A percentile compares a stretch with the other conserved stretches of the same genome.
Conservation (phyloP, 1,140 invertebrate species). For the Lanistes nyassanus region DNA sequence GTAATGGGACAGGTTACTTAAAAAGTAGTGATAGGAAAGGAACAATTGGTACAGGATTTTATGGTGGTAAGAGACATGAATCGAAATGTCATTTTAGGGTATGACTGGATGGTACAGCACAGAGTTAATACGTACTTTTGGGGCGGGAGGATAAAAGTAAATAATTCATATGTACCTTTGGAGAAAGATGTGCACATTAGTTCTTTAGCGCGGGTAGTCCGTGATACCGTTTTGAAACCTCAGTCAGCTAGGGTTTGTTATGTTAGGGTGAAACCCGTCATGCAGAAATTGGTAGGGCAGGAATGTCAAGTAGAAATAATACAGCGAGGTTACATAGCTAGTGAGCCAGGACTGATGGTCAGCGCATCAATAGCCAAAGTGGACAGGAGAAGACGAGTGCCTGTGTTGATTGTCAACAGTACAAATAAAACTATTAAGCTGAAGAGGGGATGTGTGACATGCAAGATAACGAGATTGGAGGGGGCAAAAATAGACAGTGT, state of each 20-base stretch:
- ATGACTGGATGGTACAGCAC: too few relatives aligned
- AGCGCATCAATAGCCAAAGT: slow-evolving; percentile 18
- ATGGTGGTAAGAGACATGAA: too few relatives aligned
- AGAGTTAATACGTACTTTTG: too few relatives aligned
- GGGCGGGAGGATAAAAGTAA: too few relatives aligned
- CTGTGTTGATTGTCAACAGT: slow-evolving; percentile 24
- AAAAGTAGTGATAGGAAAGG: too few relatives aligned
- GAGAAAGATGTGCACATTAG: slow-evolving; percentile 36
- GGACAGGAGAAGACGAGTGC: slow-evolving; percentile 3
- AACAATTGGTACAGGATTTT: too few relatives aligned
- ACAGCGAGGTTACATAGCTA: slow-evolving; percentile 14
- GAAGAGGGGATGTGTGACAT: slow-evolving; percentile 20
- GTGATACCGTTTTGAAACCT: slow-evolving; percentile 5
- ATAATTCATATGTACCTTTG: slow-evolving; percentile 32
- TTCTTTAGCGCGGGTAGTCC: too few relatives aligned
- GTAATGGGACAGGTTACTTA: too few relatives aligned
- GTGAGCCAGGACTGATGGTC: slow-evolving; percentile 31
- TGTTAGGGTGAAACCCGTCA: too few relatives aligned
- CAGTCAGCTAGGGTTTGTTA: too few relatives aligned
- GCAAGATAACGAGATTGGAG: not conserved
- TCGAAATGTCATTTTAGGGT: too few relatives aligned
- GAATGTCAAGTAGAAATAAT: not conserved
- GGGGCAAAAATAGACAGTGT: not conserved
- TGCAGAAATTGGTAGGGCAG: not conserved
- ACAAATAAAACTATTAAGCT: slow-evolving; percentile 25